Percentiles rank a stretch among this genome's conserved stretches.
phyloP scores from a whole-genome alignment of 1,140 invertebrate species.

The Liolophura sinensis region DNA sequence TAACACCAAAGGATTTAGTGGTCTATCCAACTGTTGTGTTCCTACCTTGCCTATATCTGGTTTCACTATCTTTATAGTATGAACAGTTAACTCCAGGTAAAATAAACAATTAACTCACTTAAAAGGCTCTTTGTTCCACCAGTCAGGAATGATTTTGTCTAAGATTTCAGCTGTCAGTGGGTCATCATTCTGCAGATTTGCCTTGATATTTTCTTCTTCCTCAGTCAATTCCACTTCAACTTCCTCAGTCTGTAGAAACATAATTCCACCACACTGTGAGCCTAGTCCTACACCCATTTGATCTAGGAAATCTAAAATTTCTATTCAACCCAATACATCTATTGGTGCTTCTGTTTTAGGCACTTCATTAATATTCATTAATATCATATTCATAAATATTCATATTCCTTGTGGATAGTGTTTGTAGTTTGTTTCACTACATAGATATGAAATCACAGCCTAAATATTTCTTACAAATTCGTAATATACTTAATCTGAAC shows the following conservation, averaged over 20 bases:
- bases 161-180: conserved; percentile 50
- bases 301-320: no score
- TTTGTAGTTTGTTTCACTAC: no score
- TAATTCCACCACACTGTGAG: background rate
- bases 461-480: no score
- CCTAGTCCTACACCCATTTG: background rate
- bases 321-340: no score
- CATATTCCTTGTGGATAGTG: no score
- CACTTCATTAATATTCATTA: no score
- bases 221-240: conserved; percentile 52
- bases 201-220: conserved; percentile 57
- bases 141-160: conserved; percentile 50
- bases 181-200: conserved; percentile 51
- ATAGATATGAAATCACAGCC: no score
- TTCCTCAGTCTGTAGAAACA: conserved; percentile 30
- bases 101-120: conserved; percentile 39
- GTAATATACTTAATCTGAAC: no score
- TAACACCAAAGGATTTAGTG: background rate
- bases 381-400: no score
- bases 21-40: background rate
- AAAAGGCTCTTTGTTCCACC: conserved; percentile 58
- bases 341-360: no score
- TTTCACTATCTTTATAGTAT: background rate
- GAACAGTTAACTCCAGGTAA: background rate
- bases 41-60: background rate